Evolutionary conservation across 2,888 invertebrate species (phyloP), one percentile per base, ranked within the genome.

Genomic region (Drosophila peninsularis): DNA sequence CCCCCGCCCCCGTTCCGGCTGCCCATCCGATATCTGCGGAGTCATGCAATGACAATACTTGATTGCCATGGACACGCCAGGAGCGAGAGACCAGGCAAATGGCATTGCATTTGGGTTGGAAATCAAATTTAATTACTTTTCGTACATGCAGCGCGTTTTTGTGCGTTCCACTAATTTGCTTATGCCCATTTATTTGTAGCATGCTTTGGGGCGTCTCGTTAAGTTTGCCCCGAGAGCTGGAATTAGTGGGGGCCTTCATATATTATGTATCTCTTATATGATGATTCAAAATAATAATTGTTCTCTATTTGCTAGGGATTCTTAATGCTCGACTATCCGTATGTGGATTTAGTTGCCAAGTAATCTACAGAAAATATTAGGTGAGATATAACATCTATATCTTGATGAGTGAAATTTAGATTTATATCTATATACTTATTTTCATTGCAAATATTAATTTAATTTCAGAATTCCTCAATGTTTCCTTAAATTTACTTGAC

Each of bases 21-120:
- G 7, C 30, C 14, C 11, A 9, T 17, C 37, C 52, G 34, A 55
- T 75, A 62, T 67, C 61, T 77, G 77, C 66, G 58, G 69, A 84
- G 81, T 91, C 91, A 91, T 90, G 88, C 87, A 78, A 91, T 91
- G 91, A 91, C 90, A 90, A 78, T 80, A 76, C 84, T 82, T 82
- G 81, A 88, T 90, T 90, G 77, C 80, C 71, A 74, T 69, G 67
- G 87, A 75, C 89, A 83, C 87, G 89, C 53, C 54, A 86, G 49
- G 44, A 52, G 32, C 54, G 34, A 30, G 41, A 39, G 44, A 14
- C n/a, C n/a, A 17, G 52, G 42, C 37, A 60, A 71, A 57, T 64
- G 57, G 50, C 67, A 67, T 63, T 68, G 62, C 61, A 69, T 71
- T 65, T 71, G 68, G 56, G 55, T 24, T 62, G 32, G 56, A 79